Evolutionary conservation across 2,797 vertebrate genomes (phyloP).

Genomic region (Limosa lapponica): DNA sequence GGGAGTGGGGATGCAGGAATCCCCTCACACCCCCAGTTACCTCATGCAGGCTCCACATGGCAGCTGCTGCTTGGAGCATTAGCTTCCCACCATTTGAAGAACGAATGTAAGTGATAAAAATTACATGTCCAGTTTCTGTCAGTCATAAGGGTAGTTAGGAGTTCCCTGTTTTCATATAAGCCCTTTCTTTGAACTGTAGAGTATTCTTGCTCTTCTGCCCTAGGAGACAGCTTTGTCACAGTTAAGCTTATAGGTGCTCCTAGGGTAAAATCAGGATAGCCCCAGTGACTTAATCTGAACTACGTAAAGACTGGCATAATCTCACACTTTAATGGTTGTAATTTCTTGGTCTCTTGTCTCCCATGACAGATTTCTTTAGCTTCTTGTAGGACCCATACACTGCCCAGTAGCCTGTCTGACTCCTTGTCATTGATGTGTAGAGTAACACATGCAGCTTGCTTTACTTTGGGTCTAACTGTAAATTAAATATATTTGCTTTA

Average conservation of each 20-base stretch:
- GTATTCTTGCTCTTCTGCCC: no score
- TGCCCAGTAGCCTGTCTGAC: no score
- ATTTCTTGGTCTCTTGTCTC: neutral
- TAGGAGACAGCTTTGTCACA: neutral
- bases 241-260: neutral
- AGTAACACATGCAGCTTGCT: neutral
- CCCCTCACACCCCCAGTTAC: no score
- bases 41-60: fast-evolving
- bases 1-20: fast-evolving
- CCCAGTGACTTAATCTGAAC: no score
- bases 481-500: neutral
- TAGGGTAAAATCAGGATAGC: neutral
- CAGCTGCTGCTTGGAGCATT: no score
- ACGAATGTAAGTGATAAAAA: neutral
- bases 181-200: no score
- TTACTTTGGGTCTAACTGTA: no score
- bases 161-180: neutral
- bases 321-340: fast-evolving
- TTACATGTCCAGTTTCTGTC: neutral
- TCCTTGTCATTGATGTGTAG: neutral
- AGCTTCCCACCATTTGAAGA: fast-evolving
- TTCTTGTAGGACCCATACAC: fast-evolving
- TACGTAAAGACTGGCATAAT: neutral
- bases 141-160: neutral
- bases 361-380: neutral